These are phyloP conservation scores for Drosophila nannoptera DNA, from an alignment of 1,140 invertebrate species.

Conservation along the genomic window DNA sequence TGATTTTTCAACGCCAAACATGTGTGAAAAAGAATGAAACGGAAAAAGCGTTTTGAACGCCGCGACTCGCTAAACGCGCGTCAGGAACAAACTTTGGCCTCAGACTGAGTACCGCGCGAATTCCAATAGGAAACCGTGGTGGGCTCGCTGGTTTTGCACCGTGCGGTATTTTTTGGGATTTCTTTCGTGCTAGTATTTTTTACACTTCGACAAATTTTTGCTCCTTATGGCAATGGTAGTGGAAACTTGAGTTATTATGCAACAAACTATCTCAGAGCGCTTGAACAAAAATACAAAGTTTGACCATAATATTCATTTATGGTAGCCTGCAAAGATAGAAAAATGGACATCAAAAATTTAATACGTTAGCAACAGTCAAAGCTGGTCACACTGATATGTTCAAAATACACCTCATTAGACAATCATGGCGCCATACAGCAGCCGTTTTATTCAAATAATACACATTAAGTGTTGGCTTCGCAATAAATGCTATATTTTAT, in stretches of 20 bases:
- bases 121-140: slow-evolving; percentile 39
- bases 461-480: background rate
- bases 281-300: background rate
- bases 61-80: slow-evolving; percentile 51
- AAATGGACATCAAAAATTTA: background rate
- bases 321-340: background rate
- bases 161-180: slow-evolving; percentile 14
- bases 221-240: background rate
- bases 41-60: slow-evolving; percentile 59
- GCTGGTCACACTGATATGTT: slow-evolving; percentile 10
- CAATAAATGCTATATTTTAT: too few species aligned
- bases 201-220: background rate
- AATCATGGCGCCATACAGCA: slow-evolving; percentile 34
- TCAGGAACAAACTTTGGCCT: slow-evolving; percentile 62
- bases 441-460: slow-evolving; percentile 32
- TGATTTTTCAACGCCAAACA: slow-evolving; percentile 61
- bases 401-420: background rate
- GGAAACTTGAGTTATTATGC: background rate
- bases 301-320: background rate
- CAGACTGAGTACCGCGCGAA: slow-evolving; percentile 53
- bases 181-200: slow-evolving; percentile 14
- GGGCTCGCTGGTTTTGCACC: background rate
- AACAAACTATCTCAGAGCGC: background rate
- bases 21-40: slow-evolving; percentile 60
- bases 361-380: background rate